phyloP scores from a whole-genome alignment of 2,113 vertebrate species.

The Bambusicola thoracicus region DNA sequence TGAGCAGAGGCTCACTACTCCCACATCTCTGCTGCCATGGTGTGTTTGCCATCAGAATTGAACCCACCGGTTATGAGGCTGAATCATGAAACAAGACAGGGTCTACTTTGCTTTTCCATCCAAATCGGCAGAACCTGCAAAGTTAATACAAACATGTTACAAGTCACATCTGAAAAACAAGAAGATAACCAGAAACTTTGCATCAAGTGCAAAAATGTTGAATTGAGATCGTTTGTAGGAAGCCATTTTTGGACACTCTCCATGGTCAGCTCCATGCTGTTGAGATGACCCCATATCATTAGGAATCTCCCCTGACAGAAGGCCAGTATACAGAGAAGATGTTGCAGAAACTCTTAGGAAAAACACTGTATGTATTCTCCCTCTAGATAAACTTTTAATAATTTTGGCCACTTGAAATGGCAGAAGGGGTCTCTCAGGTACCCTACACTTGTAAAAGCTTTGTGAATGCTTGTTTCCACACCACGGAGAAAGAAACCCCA shows the following conservation, averaged over 20 bases:
- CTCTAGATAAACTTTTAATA: slow-evolving; percentile 12
- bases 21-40: not conserved
- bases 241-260: not conserved
- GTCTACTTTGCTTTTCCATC: not conserved
- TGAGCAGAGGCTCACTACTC: not conserved
- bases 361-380: not conserved
- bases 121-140: not conserved
- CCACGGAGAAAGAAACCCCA: not conserved
- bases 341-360: not conserved
- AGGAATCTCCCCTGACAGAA: not conserved
- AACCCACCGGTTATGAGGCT: not conserved
- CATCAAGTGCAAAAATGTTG: not conserved
- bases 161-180: not conserved
- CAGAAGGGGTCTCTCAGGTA: not conserved
- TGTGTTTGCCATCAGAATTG: slow-evolving; percentile 29
- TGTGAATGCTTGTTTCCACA: not conserved
- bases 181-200: not conserved
- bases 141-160: not conserved
- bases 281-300: not conserved
- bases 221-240: not conserved
- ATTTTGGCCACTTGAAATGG: not conserved
- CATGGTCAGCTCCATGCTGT: not conserved
- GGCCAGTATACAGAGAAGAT: not conserved
- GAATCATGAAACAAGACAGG: not conserved
- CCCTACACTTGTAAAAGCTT: not conserved